These are phyloP conservation scores for Clarias platycephalus DNA, from an alignment of 2,797 vertebrate genomes.

Conservation along the genomic window DNA sequence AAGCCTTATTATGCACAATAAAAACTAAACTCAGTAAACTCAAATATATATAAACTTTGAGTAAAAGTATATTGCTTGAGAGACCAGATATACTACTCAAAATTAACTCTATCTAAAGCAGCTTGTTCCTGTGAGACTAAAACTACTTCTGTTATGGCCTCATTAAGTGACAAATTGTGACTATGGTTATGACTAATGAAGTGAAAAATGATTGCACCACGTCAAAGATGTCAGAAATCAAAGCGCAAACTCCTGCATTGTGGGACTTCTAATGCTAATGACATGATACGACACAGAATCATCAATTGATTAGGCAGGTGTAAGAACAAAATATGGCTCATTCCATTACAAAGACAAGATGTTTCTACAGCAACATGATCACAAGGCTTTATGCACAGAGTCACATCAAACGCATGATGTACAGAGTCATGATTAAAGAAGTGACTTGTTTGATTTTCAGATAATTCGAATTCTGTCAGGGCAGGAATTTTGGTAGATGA, in stretches of 20 bases:
- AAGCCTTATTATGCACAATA: not conserved
- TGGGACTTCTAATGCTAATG: slow-evolving; percentile 42
- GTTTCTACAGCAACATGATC: slow-evolving; percentile 45
- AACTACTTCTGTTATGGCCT: slow-evolving; percentile 42
- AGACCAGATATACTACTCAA: not conserved
- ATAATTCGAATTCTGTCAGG: not conserved
- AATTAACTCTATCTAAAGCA: slow-evolving; percentile 12
- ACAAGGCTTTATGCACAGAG: slow-evolving; percentile 26
- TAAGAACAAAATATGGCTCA: not conserved
- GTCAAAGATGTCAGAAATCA: slow-evolving; percentile 52
- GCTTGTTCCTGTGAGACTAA: slow-evolving; percentile 41
- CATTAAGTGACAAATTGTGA: slow-evolving; percentile 52
- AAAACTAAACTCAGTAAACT: not conserved
- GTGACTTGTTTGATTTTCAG: slow-evolving; percentile 19
- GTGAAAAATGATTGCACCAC: slow-evolving; percentile 40
- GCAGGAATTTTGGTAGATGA: not conserved
- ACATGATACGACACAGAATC: slow-evolving; percentile 41
- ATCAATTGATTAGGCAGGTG: slow-evolving; percentile 46
- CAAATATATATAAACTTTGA: slow-evolving; percentile 6
- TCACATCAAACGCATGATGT: slow-evolving; percentile 22
- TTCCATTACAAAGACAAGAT: slow-evolving; percentile 27
- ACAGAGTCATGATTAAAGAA: slow-evolving; percentile 43
- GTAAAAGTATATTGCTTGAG: not conserved
- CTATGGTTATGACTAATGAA: slow-evolving; percentile 46
- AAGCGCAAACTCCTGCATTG: slow-evolving; percentile 37